Base-by-base conservation (phyloP, 1,140 invertebrate genomes). In the Drosophila melanica region DNA sequence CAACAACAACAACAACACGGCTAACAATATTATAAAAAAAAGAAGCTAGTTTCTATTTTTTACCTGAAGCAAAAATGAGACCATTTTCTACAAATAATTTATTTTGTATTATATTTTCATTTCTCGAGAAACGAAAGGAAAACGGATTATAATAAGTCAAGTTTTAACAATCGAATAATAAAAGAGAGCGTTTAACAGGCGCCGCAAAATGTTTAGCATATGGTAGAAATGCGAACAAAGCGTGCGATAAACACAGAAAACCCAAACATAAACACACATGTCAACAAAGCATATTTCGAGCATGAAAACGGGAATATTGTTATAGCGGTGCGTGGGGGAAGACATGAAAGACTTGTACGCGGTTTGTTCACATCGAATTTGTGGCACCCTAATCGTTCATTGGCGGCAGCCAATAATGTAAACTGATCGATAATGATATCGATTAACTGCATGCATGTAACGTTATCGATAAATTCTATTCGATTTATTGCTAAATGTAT, bases 71-170 rank as follows among this genome's bases (percentile, higher is more conserved):
- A 59, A 69, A 86, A 86, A 79, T 79, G 84, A 87, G 79, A 87
- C 82, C 72, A 76, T 82, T 86, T 89, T 77, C 75, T 86, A 79
- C 79, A 81, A 87, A 86, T 86, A 82, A 76, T 87, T 86, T 82
- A 79, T 78, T 78, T 27, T 50, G 18, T 47, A 53, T 30, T 50
- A 10, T 47, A 53, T 30, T 51, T 63, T 20, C 57, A 30, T 30
- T 20, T 18, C 12, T 75, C n/a, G 48, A 65, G 54, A 70, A 77
- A 65, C 72, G 75, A 77, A 77, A 75, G 71, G 75, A 77, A 76
- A 77, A 77, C 72, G 60, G 60, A 75, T 74, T 77, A 60, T 55
- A 60, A 60, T 60, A 10, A 14, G 59, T 78, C 55, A 10, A 14
- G 59, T 78, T 78, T 60, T 35, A 67, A 81, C 68, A 73, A 69